Conservation (phyloP, 2,888 invertebrate species). For the Nymphalis urticae region DNA sequence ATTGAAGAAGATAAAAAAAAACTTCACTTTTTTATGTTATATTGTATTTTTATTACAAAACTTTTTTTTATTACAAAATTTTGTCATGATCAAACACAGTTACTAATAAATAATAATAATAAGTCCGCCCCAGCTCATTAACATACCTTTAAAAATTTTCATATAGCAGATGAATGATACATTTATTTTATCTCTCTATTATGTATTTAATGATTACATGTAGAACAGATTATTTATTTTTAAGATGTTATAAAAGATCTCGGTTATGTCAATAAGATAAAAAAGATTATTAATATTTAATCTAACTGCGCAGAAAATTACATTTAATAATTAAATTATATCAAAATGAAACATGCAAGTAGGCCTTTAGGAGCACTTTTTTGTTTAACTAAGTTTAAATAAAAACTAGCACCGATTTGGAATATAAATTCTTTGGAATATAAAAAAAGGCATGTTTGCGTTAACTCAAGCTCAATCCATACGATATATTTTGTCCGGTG, state of each 20-base stretch:
- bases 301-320: background rate
- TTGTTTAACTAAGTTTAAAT: background rate
- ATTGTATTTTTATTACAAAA: no score
- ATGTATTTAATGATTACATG: conserved; percentile 11
- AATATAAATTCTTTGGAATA: no score
- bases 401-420: no score
- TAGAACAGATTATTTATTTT: conserved; percentile 10
- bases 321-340: background rate
- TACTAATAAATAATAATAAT: no score
- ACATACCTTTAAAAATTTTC: no score
- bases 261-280: conserved; percentile 32
- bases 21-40: no score
- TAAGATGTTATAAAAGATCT: conserved; percentile 15
- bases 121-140: no score
- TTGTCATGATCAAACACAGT: no score
- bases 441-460: no score
- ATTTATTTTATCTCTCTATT: background rate
- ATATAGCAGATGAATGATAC: no score
- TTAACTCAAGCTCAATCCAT: no score
- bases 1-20: background rate
- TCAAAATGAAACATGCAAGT: background rate
- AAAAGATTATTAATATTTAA: background rate
- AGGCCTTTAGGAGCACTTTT: background rate
- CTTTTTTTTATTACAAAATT: no score
- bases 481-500: background rate